phyloP scores from a whole-genome alignment of 2,888 invertebrate genomes.

The Scelioninae gen. 1 region DNA sequence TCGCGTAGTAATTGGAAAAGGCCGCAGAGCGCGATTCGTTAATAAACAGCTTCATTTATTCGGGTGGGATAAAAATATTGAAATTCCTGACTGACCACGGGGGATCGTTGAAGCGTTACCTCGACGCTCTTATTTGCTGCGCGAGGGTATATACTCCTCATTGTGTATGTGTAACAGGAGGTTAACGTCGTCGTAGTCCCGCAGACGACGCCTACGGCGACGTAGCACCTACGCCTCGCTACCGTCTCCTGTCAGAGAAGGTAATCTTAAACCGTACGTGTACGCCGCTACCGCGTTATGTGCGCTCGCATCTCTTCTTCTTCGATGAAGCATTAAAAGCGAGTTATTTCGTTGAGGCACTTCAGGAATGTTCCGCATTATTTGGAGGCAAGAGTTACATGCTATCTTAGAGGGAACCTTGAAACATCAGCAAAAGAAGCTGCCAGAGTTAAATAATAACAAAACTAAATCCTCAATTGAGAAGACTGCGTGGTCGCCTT shows the following conservation, averaged over 20 bases:
- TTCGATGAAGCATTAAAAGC: slow-evolving; percentile 66
- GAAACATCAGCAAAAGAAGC: slow-evolving; percentile 25
- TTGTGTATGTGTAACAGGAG: slow-evolving; percentile 66
- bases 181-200: slow-evolving; percentile 68
- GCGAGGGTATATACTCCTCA: slow-evolving; percentile 7
- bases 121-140: slow-evolving; percentile 35
- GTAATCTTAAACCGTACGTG: slow-evolving; percentile 79
- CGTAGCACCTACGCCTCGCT: slow-evolving; percentile 81
- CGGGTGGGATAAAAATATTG: slow-evolving; percentile 40
- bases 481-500: slow-evolving; percentile 84
- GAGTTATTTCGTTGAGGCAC: slow-evolving; percentile 66
- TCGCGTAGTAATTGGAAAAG: slow-evolving; percentile 20
- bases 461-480: slow-evolving; percentile 21
- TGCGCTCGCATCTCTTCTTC: slow-evolving; percentile 50
- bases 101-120: slow-evolving; percentile 24
- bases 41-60: slow-evolving; percentile 48
- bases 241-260: slow-evolving; percentile 79
- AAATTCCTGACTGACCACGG: slow-evolving; percentile 57
- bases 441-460: slow-evolving; percentile 47
- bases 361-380: slow-evolving; percentile 67
- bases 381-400: slow-evolving; percentile 51
- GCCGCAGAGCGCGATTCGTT: slow-evolving; percentile 8
- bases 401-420: slow-evolving; percentile 54
- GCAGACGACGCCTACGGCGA: slow-evolving; percentile 76
- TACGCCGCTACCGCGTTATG: slow-evolving; percentile 76